phyloP scores from a whole-genome alignment of 2,888 invertebrate genomes.

The Sinodicranocentrus sp. region DNA sequence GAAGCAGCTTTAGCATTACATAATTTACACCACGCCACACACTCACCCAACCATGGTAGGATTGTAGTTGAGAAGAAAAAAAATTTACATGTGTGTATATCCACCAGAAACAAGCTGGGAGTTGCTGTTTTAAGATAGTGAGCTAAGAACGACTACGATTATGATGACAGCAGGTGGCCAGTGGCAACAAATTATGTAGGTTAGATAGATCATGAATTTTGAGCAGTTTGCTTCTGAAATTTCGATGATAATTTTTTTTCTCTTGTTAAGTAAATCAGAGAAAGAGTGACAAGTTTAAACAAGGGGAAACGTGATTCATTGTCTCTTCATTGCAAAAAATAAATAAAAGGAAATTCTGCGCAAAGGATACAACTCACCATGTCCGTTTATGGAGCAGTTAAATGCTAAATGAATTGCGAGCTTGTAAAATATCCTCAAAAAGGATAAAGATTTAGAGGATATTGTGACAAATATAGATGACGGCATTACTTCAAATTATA shows the following conservation, averaged over 20 bases:
- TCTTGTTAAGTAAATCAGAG: slow-evolving; percentile 33
- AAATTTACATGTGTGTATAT: slow-evolving; percentile 9
- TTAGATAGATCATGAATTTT: slow-evolving; percentile 36
- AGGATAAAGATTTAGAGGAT: too few species aligned
- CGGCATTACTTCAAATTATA: too few species aligned
- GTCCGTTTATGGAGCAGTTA: too few species aligned
- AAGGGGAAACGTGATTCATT: too few species aligned
- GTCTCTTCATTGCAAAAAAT: too few species aligned
- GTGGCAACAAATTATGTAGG: slow-evolving; percentile 36
- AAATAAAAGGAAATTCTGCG: too few species aligned
- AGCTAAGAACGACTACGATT: slow-evolving; percentile 10
- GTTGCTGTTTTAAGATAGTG: not conserved
- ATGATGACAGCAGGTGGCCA: slow-evolving; percentile 58
- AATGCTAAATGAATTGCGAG: too few species aligned
- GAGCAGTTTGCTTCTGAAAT: slow-evolving; percentile 8
- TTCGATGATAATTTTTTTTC: not conserved
- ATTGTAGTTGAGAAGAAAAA: slow-evolving; percentile 17
- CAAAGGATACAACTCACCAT: too few species aligned
- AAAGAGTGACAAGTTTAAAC: not conserved
- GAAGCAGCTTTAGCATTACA: not conserved
- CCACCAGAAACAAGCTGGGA: too few species aligned
- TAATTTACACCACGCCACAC: too few species aligned
- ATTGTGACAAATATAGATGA: too few species aligned
- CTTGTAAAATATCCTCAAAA: too few species aligned
- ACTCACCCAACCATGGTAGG: not conserved